phyloP scores from a whole-genome alignment of 2,888 invertebrate species.

The Autographa pulchrina region DNA sequence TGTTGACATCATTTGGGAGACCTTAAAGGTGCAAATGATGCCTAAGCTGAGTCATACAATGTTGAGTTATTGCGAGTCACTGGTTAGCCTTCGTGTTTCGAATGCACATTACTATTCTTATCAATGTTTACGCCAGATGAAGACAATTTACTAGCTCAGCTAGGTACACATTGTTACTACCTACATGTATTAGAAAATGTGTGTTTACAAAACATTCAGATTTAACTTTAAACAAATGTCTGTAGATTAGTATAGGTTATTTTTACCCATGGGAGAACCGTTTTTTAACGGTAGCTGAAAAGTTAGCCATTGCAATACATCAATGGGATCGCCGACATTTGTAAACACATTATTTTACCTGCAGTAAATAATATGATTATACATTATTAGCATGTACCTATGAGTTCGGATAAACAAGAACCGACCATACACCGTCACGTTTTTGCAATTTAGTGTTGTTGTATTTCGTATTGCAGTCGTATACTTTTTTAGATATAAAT shows the following conservation, averaged over 20 bases:
- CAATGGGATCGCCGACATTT: constrained; percentile 17
- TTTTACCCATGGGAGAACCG: background rate
- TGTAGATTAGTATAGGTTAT: background rate
- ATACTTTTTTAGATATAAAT: constrained; percentile 25
- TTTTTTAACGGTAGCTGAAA: background rate
- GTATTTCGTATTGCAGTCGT: constrained; percentile 31
- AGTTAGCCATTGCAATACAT: background rate
- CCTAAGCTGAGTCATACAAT: constrained; percentile 22
- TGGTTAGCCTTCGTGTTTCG: constrained; percentile 32
- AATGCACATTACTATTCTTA: constrained; percentile 47
- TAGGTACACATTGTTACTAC: constrained; percentile 13
- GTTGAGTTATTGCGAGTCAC: constrained; percentile 31
- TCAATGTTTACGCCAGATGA: constrained; percentile 45
- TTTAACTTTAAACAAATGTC: background rate
- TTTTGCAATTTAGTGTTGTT: constrained; percentile 36
- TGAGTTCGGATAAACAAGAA: constrained; percentile 28
- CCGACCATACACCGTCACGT: constrained; percentile 36
- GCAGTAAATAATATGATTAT: constrained; percentile 34
- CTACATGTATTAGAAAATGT: background rate
- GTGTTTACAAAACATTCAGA: background rate
- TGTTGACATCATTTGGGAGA: constrained; percentile 54
- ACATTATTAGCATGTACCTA: constrained; percentile 36
- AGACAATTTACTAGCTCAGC: constrained; percentile 45
- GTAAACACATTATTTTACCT: constrained; percentile 30
- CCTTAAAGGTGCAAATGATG: constrained; percentile 56